Percentiles rank a stretch among this genome's conserved stretches.
Evolutionary conservation across 2,797 vertebrate species (phyloP).

Genomic region (Xenopus petersii): DNA sequence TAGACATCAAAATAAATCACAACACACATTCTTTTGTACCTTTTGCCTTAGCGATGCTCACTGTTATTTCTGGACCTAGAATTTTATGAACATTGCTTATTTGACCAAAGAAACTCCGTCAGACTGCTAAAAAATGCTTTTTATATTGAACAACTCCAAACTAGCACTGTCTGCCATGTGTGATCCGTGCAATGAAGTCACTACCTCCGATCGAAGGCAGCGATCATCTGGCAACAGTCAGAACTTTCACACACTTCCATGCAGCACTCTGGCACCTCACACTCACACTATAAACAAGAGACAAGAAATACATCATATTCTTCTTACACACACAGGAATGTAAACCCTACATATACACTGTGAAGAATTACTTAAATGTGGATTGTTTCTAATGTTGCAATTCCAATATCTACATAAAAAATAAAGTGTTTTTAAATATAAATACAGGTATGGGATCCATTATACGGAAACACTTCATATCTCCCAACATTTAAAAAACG

Average conservation of each 20-base stretch:
- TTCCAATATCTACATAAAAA: no score
- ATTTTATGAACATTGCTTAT: neutral
- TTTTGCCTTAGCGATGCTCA: slow-evolving; percentile 1
- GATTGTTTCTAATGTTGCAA: no score
- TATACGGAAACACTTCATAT: no score
- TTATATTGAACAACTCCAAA: neutral
- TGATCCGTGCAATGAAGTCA: slow-evolving; percentile 6
- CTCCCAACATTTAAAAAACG: no score
- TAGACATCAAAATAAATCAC: slow-evolving; percentile 21
- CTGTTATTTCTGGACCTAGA: neutral
- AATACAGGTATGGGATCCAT: no score
- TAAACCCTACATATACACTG: no score
- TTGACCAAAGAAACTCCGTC: neutral
- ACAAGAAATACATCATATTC: neutral
- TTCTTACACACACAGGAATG: no score
- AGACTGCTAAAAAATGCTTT: neutral
- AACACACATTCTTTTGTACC: slow-evolving; percentile 2
- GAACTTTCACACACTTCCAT: slow-evolving; percentile 2
- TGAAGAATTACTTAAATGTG: no score
- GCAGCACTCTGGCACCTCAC: slow-evolving; percentile 1
- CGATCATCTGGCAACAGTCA: slow-evolving; percentile 2
- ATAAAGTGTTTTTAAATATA: no score
- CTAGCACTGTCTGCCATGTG: neutral
- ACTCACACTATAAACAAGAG: neutral
- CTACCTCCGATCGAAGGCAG: neutral